Percentiles rank a stretch among this genome's conserved stretches.
Evolutionary conservation across 1,140 invertebrate species (phyloP).

Genomic region (Hypsibius dujardini): DNA sequence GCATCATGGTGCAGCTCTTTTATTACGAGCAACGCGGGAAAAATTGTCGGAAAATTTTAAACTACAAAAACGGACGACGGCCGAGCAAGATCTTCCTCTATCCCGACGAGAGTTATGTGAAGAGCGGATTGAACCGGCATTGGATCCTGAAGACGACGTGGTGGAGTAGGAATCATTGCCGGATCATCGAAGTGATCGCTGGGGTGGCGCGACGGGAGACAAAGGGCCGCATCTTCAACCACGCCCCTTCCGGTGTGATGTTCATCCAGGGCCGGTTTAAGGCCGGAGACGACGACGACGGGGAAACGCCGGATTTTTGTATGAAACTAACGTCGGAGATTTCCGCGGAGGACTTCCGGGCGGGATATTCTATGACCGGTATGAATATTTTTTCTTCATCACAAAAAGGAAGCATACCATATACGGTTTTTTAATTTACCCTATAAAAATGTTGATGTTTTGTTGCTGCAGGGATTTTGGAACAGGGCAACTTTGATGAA

Average conservation of each 20-base stretch:
- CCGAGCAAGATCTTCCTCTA: slow-evolving; percentile 53
- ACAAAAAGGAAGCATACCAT: no score
- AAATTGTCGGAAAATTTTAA: slow-evolving; percentile 49
- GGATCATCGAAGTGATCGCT: slow-evolving; percentile 55
- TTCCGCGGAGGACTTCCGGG: slow-evolving; percentile 59
- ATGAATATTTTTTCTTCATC: slow-evolving; percentile 28
- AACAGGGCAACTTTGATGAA: slow-evolving; percentile 26
- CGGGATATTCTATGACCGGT: slow-evolving; percentile 69
- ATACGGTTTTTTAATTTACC: not conserved
- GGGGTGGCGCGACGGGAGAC: slow-evolving; percentile 59
- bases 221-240: slow-evolving; percentile 54
- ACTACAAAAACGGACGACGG: slow-evolving; percentile 43
- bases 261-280: slow-evolving; percentile 57
- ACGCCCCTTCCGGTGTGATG: slow-evolving; percentile 41
- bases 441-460: not conserved
- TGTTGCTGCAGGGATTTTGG: slow-evolving; percentile 27
- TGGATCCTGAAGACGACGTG: slow-evolving; percentile 67
- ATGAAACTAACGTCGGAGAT: slow-evolving; percentile 57
- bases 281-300: slow-evolving; percentile 36
- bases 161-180: slow-evolving; percentile 60
- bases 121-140: slow-evolving; percentile 59
- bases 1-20: slow-evolving; percentile 46
- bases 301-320: slow-evolving; percentile 43
- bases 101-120: slow-evolving; percentile 66
- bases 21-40: slow-evolving; percentile 53